These are phyloP conservation scores for Azorinus chamasolen DNA, from an alignment of 2,888 invertebrate genomes.

Conservation along the genomic window DNA sequence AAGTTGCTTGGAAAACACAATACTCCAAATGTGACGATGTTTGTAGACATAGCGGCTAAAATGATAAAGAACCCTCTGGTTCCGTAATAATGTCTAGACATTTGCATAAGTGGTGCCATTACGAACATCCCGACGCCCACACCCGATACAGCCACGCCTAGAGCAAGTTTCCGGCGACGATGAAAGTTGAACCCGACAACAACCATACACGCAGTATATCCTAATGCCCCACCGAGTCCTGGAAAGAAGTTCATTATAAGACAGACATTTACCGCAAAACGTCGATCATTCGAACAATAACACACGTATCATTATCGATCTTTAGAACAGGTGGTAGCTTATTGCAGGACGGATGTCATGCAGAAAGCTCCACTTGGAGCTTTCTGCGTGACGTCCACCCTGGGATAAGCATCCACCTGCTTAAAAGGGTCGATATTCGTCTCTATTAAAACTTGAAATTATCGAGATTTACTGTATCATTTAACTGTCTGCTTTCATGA, in stretches of 20 bases:
- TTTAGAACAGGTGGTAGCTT: too few species aligned
- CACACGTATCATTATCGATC: too few species aligned
- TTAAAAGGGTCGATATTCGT: too few species aligned
- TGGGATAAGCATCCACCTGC: too few species aligned
- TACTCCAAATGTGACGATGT: constrained; percentile 41
- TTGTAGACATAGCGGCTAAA: constrained; percentile 36
- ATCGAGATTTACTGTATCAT: too few species aligned
- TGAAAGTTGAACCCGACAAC: constrained; percentile 55
- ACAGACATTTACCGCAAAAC: background rate
- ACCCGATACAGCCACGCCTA: constrained; percentile 42
- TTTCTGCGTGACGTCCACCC: too few species aligned
- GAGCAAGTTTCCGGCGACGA: constrained; percentile 34
- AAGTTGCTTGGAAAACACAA: constrained; percentile 47
- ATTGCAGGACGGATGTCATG: too few species aligned
- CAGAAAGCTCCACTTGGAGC: too few species aligned
- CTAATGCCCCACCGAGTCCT: constrained; percentile 53
- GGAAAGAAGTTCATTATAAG: background rate
- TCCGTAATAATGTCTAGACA: constrained; percentile 44
- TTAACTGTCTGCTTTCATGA: too few species aligned
- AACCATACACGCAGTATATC: constrained; percentile 46
- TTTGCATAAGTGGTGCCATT: constrained; percentile 47
- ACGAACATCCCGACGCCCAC: constrained; percentile 39
- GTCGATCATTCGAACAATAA: too few species aligned
- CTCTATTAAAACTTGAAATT: background rate
- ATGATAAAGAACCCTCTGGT: constrained; percentile 49